A percentile compares a stretch with the other conserved stretches of the same genome.
Conservation (phyloP, 2,113 vertebrate species). For the Vulpes ferrilata region DNA sequence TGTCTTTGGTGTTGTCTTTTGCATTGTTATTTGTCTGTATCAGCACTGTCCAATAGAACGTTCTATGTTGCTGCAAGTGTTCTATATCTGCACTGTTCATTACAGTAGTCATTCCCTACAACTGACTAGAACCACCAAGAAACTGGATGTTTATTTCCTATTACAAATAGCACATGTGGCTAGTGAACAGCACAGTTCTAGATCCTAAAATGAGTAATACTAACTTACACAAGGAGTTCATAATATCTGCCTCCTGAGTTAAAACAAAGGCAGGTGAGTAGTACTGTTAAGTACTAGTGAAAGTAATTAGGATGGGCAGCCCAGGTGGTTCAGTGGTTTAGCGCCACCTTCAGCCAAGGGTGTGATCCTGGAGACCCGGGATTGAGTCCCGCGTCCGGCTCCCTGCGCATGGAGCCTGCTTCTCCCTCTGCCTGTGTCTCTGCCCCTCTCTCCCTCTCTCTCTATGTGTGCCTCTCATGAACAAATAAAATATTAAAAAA, state of each 20-base stretch:
- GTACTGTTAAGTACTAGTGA: not conserved
- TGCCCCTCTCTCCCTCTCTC: too few relatives aligned
- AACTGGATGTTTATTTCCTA: not conserved
- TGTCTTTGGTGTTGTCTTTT: not conserved
- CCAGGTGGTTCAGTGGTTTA: too few relatives aligned
- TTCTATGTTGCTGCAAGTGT: not conserved
- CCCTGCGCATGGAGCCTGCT: too few relatives aligned
- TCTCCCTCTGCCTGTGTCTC: too few relatives aligned
- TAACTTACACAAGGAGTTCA: not conserved
- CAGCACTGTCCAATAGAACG: too few relatives aligned
- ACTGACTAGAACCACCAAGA: not conserved
- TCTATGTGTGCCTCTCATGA: too few relatives aligned
- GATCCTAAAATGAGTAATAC: not conserved
- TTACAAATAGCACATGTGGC: not conserved
- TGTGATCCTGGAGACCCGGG: too few relatives aligned
- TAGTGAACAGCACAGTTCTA: not conserved
- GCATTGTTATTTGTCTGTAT: not conserved
- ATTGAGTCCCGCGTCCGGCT: too few relatives aligned
- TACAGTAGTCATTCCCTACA: not conserved
- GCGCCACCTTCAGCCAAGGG: too few relatives aligned
- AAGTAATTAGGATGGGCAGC: not conserved
- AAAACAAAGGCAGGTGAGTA: not conserved
- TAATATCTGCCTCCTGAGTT: not conserved
- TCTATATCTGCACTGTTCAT: not conserved
- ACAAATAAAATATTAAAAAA: too few relatives aligned